Conservation (phyloP, 2,113 vertebrate genomes). For the Cyrtonyx montezumae region DNA sequence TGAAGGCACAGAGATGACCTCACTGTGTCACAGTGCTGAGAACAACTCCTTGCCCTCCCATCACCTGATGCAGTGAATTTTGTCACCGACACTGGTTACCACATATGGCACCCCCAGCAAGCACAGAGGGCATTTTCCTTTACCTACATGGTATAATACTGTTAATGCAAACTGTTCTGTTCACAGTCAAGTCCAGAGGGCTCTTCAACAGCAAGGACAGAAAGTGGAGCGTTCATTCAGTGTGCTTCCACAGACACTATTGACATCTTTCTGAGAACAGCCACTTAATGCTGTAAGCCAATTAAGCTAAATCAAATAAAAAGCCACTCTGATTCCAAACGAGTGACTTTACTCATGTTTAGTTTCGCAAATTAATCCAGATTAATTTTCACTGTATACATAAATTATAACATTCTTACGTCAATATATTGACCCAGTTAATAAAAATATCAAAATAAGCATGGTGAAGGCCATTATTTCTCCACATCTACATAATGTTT, state of each 20-base stretch:
- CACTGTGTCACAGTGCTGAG: fast-evolving
- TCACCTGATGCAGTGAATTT: neutral
- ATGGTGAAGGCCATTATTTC: neutral
- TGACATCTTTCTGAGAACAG: neutral
- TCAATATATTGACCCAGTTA: neutral
- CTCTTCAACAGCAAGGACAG: neutral
- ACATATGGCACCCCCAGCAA: neutral
- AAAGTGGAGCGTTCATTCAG: neutral
- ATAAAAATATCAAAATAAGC: neutral
- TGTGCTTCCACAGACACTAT: neutral
- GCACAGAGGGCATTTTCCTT: neutral
- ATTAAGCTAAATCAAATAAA: neutral
- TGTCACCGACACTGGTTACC: fast-evolving
- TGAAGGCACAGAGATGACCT: neutral
- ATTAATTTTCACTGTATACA: neutral
- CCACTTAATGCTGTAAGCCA: neutral
- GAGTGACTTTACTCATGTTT: neutral
- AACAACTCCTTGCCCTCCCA: neutral
- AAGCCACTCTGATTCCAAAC: neutral
- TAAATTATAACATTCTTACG: neutral
- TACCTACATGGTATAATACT: fast-evolving
- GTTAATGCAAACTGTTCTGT: too few species aligned
- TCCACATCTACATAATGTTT: neutral
- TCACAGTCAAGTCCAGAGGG: neutral
- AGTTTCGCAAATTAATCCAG: slow-evolving; percentile 22